A percentile compares a stretch with the other conserved stretches of the same genome.
Evolutionary conservation across 1,140 invertebrate species (phyloP).

Genomic region (Ruditapes philippinarum): DNA sequence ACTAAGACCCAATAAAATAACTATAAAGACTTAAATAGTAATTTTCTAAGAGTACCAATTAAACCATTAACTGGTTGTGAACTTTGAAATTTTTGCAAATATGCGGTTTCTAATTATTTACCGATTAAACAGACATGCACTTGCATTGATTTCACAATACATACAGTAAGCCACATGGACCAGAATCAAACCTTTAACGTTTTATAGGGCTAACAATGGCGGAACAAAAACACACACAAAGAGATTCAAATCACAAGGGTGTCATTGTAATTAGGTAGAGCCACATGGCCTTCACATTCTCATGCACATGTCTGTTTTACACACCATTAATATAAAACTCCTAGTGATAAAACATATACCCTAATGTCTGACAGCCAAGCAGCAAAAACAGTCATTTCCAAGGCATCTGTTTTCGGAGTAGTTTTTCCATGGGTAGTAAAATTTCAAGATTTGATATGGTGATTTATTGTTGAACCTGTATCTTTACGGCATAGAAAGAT

Average conservation of each 20-base stretch:
- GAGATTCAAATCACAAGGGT: conserved; percentile 25
- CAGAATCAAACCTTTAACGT: too few relatives aligned
- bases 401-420: conserved; percentile 25
- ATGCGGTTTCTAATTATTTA: too few relatives aligned
- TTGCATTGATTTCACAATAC: too few relatives aligned
- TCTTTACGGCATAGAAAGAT: not conserved
- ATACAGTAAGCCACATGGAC: too few relatives aligned
- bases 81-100: too few relatives aligned
- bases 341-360: conserved; percentile 19
- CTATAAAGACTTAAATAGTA: too few relatives aligned
- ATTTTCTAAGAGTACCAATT: too few relatives aligned
- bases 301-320: conserved; percentile 49
- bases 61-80: too few relatives aligned
- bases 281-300: conserved; percentile 23
- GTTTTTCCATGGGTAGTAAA: conserved; percentile 29
- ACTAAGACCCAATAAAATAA: too few relatives aligned
- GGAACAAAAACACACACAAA: not conserved
- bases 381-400: not conserved
- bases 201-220: too few relatives aligned
- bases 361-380: conserved; percentile 11
- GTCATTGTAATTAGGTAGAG: conserved; percentile 18
- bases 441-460: not conserved
- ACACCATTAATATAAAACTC: conserved; percentile 42
- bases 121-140: too few relatives aligned
- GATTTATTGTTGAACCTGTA: conserved; percentile 1